Evolutionary conservation across 2,888 invertebrate genomes (phyloP), one percentile per base, ranked within the genome.

Genomic region (Baccha elongata): DNA sequence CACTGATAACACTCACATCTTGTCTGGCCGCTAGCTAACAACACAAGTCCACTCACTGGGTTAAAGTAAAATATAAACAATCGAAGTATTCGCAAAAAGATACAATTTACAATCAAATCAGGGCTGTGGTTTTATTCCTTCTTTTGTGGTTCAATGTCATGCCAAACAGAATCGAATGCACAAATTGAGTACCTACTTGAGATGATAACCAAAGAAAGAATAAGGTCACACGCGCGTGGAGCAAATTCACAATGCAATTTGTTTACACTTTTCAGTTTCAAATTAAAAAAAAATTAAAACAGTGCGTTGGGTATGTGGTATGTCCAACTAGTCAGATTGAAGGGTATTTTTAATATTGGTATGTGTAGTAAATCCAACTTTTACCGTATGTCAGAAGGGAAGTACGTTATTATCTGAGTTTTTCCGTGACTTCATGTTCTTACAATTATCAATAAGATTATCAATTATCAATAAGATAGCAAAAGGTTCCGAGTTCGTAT

Each of bases 151-250:
- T 79, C 42, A 79, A 73, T 62, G 68, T 73, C 42, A 42, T 55
- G 32, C 64, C 15, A 29, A 68, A 40, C 19, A 29, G 40, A 73
- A 50, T 37, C 58, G 58, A 42, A 60, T 71, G 71, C 72, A 78
- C 50, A 35, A 72, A 60, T 72, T 62, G 13, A 8, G 21, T 29
- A 32, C n/a, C n/a, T n/a, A n/a, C 44, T 19, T 8, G n/a, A 3
- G 13, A 32, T 53, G 58, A 79, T 73, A 73, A 55, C 40, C 15
- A 60, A n/a, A 21, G 2, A n/a, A 6, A 55, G 37, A 79, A 79
- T 65, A 46, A 73, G 79, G 79, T 73, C 62, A 62, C 79, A 79
- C 53, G 79, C 68, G 73, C 73, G 53, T 58, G 53, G 40, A 15
- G n/a, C 15, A 55, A 32, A 35, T 40, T n/a, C n/a, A n/a, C n/a